Evolutionary conservation across 2,113 vertebrate genomes (phyloP).

Genomic region (Atrichornis clamosus): DNA sequence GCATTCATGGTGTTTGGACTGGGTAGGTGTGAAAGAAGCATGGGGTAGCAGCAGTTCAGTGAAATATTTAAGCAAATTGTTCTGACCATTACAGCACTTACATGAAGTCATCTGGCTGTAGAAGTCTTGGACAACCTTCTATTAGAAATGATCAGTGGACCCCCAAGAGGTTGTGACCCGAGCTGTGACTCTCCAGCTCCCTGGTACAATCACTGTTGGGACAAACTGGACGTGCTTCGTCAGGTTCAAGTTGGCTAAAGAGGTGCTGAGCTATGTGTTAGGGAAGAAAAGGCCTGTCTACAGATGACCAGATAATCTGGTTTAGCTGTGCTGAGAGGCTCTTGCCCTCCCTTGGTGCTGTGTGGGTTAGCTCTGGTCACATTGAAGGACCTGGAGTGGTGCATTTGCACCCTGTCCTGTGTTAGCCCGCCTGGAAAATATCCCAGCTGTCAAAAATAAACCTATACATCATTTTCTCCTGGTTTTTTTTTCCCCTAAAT

Average conservation of each 20-base stretch:
- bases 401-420: background rate
- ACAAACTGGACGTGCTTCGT: background rate
- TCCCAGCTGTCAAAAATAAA: background rate
- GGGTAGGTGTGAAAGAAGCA: background rate
- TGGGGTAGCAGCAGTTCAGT: fast-evolving
- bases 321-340: background rate
- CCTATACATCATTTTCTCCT: background rate
- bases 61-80: background rate
- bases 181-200: background rate
- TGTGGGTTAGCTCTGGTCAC: background rate
- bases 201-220: background rate
- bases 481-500: background rate
- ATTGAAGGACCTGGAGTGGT: background rate
- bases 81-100: background rate
- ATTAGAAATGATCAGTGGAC: background rate
- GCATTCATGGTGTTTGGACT: background rate
- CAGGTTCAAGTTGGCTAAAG: background rate
- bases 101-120: background rate
- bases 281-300: background rate
- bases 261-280: background rate
- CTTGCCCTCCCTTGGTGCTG: background rate
- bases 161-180: background rate
- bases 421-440: background rate
- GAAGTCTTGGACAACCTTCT: background rate
- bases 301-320: background rate